A percentile compares a stretch with the other conserved stretches of the same genome.
phyloP scores from a whole-genome alignment of 2,113 vertebrate species.

The Canis aureus region DNA sequence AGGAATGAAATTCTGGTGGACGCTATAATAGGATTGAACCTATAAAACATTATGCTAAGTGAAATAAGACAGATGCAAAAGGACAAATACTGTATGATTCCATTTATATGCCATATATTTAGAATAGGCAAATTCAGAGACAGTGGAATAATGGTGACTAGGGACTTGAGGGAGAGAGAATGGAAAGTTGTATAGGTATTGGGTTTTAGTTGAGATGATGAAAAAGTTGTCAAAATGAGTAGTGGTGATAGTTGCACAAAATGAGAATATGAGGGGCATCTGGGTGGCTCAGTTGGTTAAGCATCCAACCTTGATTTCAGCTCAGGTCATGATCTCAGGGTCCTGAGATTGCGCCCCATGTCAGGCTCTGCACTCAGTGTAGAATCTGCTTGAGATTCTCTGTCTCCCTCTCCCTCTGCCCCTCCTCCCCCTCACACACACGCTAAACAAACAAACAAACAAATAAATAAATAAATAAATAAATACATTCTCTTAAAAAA shows the following conservation, averaged over 20 bases:
- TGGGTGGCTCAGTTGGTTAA: background rate
- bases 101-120: background rate
- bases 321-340: background rate
- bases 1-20: background rate
- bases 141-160: background rate
- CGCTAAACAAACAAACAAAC: background rate
- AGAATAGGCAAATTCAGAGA: background rate
- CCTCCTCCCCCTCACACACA: background rate
- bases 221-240: background rate
- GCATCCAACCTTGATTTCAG: background rate
- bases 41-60: constrained; percentile 13
- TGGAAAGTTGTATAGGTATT: background rate
- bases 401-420: background rate
- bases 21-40: background rate
- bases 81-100: background rate
- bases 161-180: background rate
- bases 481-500: background rate
- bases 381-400: background rate
- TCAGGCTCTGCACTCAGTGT: background rate
- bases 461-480: background rate
- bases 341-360: background rate
- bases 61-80: constrained; percentile 24
- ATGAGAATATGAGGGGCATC: background rate
- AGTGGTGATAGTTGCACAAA: background rate
- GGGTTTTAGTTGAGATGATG: background rate